Conservation (phyloP, 1,140 invertebrate species). For the Thalassaphorura encarpata region DNA sequence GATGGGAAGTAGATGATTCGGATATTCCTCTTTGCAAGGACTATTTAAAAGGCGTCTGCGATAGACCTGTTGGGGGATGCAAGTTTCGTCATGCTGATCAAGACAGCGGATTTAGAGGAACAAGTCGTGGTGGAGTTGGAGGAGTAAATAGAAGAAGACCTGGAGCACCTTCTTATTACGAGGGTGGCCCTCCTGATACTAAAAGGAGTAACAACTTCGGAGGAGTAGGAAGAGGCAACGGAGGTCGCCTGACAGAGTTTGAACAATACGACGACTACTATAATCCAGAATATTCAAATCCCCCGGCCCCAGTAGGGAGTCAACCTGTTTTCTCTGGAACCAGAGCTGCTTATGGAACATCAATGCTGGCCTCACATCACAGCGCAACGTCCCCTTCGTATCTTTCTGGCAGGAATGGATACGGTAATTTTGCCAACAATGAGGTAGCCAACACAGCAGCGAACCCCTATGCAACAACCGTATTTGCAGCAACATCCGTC, state of each 20-base stretch:
- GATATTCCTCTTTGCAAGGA: conserved; percentile 63
- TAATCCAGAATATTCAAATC: neutral
- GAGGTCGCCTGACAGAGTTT: neutral
- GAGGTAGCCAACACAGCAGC: neutral
- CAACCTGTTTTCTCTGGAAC: neutral
- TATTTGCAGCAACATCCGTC: conserved; percentile 31
- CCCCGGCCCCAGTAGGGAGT: conserved; percentile 8
- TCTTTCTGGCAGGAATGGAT: neutral
- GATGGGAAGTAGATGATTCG: conserved; percentile 18
- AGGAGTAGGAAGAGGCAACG: neutral
- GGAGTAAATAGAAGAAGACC: conserved; percentile 13
- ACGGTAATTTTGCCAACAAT: neutral
- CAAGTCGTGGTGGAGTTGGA: conserved; percentile 3
- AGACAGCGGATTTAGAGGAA: neutral
- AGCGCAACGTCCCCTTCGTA: neutral
- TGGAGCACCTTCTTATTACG: conserved; percentile 19
- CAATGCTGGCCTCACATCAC: too few species aligned
- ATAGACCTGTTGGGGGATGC: conserved; percentile 44
- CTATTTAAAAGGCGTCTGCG: conserved; percentile 61
- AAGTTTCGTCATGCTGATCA: conserved; percentile 27
- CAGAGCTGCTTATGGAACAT: neutral
- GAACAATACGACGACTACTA: conserved; percentile 15
- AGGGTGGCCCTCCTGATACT: conserved; percentile 27
- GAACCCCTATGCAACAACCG: neutral
- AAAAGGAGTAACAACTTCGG: conserved; percentile 22